A percentile compares a stretch with the other conserved stretches of the same genome.
Evolutionary conservation across 2,113 vertebrate genomes (phyloP).

Genomic region (Chloropsis hardwickii): DNA sequence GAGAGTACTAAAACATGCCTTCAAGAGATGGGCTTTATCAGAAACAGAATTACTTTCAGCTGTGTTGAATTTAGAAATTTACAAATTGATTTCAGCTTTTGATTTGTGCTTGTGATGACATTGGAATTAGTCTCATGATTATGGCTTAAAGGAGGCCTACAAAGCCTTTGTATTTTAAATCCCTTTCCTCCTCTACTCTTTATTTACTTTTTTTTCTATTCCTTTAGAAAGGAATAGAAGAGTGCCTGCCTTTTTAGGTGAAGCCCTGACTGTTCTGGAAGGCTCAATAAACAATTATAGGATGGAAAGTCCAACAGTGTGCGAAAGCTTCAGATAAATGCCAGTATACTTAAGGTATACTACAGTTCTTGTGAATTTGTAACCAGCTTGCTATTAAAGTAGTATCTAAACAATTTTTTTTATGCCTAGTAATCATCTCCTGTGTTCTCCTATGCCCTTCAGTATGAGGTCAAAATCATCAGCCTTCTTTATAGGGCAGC

Average conservation of each 20-base stretch:
- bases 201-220: not conserved
- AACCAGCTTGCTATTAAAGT: not conserved
- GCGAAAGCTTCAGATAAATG: not conserved
- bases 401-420: not conserved
- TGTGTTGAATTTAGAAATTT: not conserved
- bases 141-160: not conserved
- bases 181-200: fast-evolving
- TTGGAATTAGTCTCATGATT: not conserved
- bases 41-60: not conserved
- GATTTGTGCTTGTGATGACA: not conserved
- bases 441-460: not conserved
- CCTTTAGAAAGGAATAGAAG: not conserved
- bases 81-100: not conserved
- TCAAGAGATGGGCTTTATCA: not conserved
- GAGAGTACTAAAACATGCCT: not conserved
- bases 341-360: not conserved
- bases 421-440: not conserved
- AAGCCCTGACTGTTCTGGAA: not conserved
- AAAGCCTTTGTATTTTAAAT: not conserved
- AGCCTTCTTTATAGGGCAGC: not conserved
- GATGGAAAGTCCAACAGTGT: not conserved
- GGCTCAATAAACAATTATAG: not conserved
- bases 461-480: not conserved
- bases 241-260: not conserved
- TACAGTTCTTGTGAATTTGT: not conserved